Evolutionary conservation across 2,888 invertebrate genomes (phyloP).

Genomic region (Cyrtodaria siliqua): DNA sequence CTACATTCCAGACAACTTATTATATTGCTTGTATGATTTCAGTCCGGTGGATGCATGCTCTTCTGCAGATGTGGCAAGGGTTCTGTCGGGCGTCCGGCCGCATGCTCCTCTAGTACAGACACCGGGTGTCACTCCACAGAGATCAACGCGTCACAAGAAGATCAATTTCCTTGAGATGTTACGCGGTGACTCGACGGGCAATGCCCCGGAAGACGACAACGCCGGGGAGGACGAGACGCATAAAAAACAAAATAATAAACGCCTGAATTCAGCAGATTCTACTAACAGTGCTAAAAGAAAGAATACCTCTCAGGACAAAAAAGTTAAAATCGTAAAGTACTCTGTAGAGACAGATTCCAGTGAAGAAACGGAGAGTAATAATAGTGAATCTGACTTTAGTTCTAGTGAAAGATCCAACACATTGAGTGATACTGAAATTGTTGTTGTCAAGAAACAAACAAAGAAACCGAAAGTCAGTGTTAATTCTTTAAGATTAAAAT

Average conservation of each 20-base stretch:
- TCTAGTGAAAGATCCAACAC: constrained; percentile 35
- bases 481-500: constrained; percentile 1
- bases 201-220: constrained; percentile 33
- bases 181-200: constrained; percentile 73
- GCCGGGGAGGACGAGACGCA: neutral
- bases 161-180: constrained; percentile 82
- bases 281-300: constrained; percentile 8
- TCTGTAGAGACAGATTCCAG: constrained; percentile 12
- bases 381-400: constrained; percentile 36
- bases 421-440: constrained; percentile 24
- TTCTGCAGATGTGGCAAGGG: constrained; percentile 10
- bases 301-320: neutral
- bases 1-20: no score
- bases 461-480: constrained; percentile 28
- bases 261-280: neutral
- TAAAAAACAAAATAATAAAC: neutral
- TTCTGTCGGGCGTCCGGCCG: neutral
- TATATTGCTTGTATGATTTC: no score
- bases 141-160: constrained; percentile 80
- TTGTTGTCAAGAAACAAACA: constrained; percentile 11
- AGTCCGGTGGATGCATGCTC: neutral
- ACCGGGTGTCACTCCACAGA: constrained; percentile 6
- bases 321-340: neutral
- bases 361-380: constrained; percentile 46
- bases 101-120: neutral